A percentile compares a stretch with the other conserved stretches of the same genome.
These are phyloP conservation scores for Tenualosa ilisha DNA, from an alignment of 2,797 vertebrate genomes.

Conservation along the genomic window DNA sequence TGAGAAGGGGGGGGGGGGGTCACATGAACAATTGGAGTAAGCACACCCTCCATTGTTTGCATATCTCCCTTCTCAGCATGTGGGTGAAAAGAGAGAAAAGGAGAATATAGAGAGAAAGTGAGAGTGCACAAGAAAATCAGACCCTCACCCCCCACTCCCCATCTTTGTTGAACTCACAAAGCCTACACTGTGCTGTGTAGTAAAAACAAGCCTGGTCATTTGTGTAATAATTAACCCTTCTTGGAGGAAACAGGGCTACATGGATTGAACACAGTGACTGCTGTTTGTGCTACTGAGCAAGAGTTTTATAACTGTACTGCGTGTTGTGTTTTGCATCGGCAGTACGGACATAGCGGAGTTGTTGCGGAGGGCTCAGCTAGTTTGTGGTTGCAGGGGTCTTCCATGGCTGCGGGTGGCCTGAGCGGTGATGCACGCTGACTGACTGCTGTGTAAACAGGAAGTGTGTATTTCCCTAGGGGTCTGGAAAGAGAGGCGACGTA, in stretches of 20 bases:
- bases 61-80: slow-evolving; percentile 25
- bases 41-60: slow-evolving; percentile 37
- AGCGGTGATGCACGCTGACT: slow-evolving; percentile 60
- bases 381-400: slow-evolving; percentile 37
- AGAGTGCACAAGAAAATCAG: slow-evolving; percentile 5
- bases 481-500: slow-evolving; percentile 51
- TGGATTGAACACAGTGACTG: neutral
- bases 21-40: slow-evolving; percentile 47
- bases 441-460: slow-evolving; percentile 75
- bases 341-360: neutral
- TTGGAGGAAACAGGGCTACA: neutral
- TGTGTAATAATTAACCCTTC: slow-evolving; percentile 18
- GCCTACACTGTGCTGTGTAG: neutral
- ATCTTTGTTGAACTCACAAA: neutral
- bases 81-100: slow-evolving; percentile 38
- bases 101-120: slow-evolving; percentile 25
- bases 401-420: slow-evolving; percentile 52
- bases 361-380: slow-evolving; percentile 24
- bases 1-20: neutral
- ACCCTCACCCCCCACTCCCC: neutral
- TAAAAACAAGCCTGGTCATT: slow-evolving; percentile 20
- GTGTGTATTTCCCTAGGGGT: slow-evolving; percentile 64
- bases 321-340: neutral
- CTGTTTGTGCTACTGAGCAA: neutral
- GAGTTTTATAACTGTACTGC: neutral